Percentiles rank a stretch among this genome's conserved stretches.
phyloP scores from a whole-genome alignment of 2,888 invertebrate genomes.

The Agrochola macilenta region DNA sequence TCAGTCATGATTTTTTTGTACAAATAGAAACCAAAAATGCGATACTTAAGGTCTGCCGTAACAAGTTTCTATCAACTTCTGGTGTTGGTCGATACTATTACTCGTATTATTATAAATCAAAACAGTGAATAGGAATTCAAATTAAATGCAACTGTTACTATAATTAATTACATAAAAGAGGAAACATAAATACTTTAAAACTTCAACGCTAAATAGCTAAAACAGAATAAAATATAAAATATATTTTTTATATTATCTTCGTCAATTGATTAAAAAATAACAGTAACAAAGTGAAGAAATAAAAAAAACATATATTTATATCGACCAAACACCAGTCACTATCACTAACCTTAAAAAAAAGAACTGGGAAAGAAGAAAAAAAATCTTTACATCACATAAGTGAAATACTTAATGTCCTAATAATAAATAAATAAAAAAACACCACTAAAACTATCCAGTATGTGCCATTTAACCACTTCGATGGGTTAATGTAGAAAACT shows the following conservation, averaged over 20 bases:
- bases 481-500: slow-evolving; percentile 75
- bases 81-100: slow-evolving; percentile 34
- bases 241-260: not conserved
- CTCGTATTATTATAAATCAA: not conserved
- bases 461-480: slow-evolving; percentile 72
- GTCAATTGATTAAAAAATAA: not conserved
- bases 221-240: not conserved
- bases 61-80: slow-evolving; percentile 16
- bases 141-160: slow-evolving; percentile 3
- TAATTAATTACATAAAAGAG: not conserved
- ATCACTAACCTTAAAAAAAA: slow-evolving; percentile 25
- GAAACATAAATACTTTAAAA: not conserved
- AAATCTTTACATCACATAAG: slow-evolving; percentile 55
- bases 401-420: slow-evolving; percentile 69
- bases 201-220: not conserved
- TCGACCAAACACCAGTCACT: slow-evolving; percentile 39
- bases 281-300: not conserved
- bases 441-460: slow-evolving; percentile 72
- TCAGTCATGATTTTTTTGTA: slow-evolving; percentile 31
- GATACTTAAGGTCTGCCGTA: slow-evolving; percentile 1
- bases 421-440: slow-evolving; percentile 77
- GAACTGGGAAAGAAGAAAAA: slow-evolving; percentile 26
- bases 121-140: not conserved
- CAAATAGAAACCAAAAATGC: slow-evolving; percentile 15
- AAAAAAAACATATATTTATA: slow-evolving; percentile 54